A percentile compares a stretch with the other conserved stretches of the same genome.
phyloP scores from a whole-genome alignment of 2,888 invertebrate species.

The Ormyrus thymus region DNA sequence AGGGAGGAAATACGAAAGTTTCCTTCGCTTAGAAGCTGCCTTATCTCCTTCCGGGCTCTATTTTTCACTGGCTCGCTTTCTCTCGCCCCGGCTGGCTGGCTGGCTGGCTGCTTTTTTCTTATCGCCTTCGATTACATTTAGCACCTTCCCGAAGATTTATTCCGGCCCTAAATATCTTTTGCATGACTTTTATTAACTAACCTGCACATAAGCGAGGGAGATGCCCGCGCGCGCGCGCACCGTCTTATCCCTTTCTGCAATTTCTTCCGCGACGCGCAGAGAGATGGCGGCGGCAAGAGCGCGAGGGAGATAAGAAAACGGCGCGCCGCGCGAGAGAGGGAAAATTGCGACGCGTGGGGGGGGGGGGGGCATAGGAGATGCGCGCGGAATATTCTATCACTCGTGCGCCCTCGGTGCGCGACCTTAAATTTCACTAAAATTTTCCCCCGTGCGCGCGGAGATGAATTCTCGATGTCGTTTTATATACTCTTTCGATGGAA shows the following conservation, averaged over 20 bases:
- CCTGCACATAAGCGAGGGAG: neutral
- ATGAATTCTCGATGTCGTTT: slow-evolving; percentile 31
- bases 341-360: slow-evolving; percentile 20
- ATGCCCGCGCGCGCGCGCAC: neutral
- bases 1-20: slow-evolving; percentile 49
- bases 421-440: slow-evolving; percentile 38
- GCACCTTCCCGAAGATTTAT: slow-evolving; percentile 46
- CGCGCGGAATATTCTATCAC: slow-evolving; percentile 40
- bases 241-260: neutral
- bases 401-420: neutral
- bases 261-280: neutral
- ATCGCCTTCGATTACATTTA: slow-evolving; percentile 53
- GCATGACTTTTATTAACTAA: slow-evolving; percentile 29
- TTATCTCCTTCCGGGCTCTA: slow-evolving; percentile 50
- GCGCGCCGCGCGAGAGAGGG: neutral
- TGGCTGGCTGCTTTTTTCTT: slow-evolving; percentile 4
- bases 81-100: neutral
- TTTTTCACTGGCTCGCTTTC: slow-evolving; percentile 36
- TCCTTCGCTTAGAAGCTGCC: slow-evolving; percentile 27
- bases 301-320: slow-evolving; percentile 1
- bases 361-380: slow-evolving; percentile 9
- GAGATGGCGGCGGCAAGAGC: neutral
- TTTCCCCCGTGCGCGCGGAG: neutral
- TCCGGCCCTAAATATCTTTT: neutral
- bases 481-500: too few species aligned